These are phyloP conservation scores for Caenorhabditis zanzibari DNA, from an alignment of 2,888 invertebrate species.

Conservation along the genomic window DNA sequence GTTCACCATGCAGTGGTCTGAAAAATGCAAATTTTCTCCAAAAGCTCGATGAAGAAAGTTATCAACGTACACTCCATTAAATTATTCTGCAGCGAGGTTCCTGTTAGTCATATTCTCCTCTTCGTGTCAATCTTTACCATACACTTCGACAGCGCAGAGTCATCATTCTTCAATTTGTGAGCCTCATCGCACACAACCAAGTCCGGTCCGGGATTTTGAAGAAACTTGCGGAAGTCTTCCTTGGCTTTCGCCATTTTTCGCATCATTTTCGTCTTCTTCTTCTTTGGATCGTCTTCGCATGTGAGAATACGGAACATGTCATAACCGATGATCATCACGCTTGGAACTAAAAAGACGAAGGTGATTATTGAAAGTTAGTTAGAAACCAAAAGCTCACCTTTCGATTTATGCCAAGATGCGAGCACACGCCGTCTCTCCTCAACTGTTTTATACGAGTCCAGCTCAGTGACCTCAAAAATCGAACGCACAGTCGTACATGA, in stretches of 20 bases:
- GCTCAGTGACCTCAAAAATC: slow-evolving; percentile 86
- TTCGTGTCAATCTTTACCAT: slow-evolving; percentile 91
- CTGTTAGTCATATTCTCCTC: slow-evolving; percentile 96
- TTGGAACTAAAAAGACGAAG: slow-evolving; percentile 84
- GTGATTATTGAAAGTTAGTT: background rate
- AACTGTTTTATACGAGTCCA: slow-evolving; percentile 88
- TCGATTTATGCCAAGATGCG: slow-evolving; percentile 71
- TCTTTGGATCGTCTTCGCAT: slow-evolving; percentile 74
- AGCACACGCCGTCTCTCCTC: slow-evolving; percentile 87
- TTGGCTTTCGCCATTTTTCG: slow-evolving; percentile 73
- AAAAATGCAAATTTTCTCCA: slow-evolving; percentile 44
- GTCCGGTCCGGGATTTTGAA: slow-evolving; percentile 88
- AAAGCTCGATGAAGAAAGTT: background rate
- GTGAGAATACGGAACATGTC: slow-evolving; percentile 93
- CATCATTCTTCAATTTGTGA: slow-evolving; percentile 95
- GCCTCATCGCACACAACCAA: slow-evolving; percentile 98
- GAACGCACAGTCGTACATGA: slow-evolving; percentile 81
- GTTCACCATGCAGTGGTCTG: slow-evolving; percentile 98
- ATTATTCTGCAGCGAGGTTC: slow-evolving; percentile 98
- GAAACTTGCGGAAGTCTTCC: slow-evolving; percentile 76
- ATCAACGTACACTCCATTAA: slow-evolving; percentile 89
- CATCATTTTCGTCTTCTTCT: slow-evolving; percentile 66
- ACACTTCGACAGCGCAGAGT: slow-evolving; percentile 92
- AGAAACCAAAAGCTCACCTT: slow-evolving; percentile 37
- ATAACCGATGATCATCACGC: slow-evolving; percentile 95